Percentiles rank a stretch among this genome's conserved stretches.
These are phyloP conservation scores for Turritopsis dohrnii DNA, from an alignment of 30 jellyfish, hydroid and myxozoan genomes.

Conservation along the genomic window DNA sequence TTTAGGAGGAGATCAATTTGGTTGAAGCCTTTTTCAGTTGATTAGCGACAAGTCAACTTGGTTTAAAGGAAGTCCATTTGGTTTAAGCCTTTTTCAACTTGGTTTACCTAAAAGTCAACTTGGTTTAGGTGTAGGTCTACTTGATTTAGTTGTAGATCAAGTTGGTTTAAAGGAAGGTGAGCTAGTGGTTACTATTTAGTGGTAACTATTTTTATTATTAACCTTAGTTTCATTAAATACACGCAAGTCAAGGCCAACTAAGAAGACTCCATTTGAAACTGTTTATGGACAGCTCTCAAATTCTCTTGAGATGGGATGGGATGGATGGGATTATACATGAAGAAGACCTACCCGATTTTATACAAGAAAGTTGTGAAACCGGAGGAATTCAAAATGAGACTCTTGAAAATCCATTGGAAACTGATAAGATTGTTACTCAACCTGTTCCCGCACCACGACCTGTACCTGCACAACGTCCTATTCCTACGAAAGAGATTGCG, in stretches of 20 bases:
- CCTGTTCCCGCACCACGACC: background rate
- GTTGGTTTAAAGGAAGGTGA: background rate
- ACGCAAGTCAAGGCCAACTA: background rate
- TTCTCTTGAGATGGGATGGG: too few species aligned
- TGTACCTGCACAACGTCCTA: background rate
- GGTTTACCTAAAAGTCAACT: background rate
- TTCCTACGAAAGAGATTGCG: background rate
- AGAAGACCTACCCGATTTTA: background rate
- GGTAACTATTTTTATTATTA: background rate
- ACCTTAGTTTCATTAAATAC: constrained; percentile 2
- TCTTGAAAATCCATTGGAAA: background rate
- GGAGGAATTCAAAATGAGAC: background rate
- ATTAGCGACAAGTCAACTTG: background rate
- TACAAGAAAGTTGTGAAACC: background rate
- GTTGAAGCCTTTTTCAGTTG: background rate
- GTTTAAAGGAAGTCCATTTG: background rate
- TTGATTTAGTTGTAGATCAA: background rate
- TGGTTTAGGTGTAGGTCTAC: background rate
- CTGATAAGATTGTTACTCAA: background rate
- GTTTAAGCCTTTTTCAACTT: background rate
- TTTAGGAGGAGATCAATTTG: background rate
- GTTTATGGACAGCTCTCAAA: background rate
- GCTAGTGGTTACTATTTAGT: background rate
- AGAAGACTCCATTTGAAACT: too few species aligned
- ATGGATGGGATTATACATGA: background rate